Conservation (phyloP, 2,888 invertebrate species). For the Octodonta nipae region DNA sequence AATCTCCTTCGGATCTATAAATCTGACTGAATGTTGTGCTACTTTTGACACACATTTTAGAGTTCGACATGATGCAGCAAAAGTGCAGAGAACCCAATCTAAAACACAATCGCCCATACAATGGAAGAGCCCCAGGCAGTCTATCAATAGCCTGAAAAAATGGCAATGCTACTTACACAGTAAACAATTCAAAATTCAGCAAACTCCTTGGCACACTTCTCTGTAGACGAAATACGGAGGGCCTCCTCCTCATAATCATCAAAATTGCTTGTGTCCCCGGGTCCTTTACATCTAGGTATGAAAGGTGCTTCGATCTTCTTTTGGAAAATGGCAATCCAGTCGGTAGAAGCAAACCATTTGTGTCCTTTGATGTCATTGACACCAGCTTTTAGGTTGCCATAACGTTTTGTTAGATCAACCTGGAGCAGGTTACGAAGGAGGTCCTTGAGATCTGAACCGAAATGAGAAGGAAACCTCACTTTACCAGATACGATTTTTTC, state of each 20-base stretch:
- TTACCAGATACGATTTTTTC: conserved; percentile 99
- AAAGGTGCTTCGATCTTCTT: conserved; percentile 98
- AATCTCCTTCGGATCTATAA: background rate
- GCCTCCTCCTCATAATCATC: conserved; percentile 99
- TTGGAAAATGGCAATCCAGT: conserved; percentile 99
- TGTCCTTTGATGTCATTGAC: conserved; percentile 98
- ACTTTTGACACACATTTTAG: conserved; percentile 3
- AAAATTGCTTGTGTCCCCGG: conserved; percentile 98
- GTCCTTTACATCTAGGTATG: conserved; percentile 96
- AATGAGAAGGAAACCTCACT: conserved; percentile 94
- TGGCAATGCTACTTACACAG: conserved; percentile 26
- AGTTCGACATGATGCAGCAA: conserved; percentile 5
- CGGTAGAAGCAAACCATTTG: conserved; percentile 97
- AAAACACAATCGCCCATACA: conserved; percentile 21
- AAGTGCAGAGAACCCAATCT: conserved; percentile 28
- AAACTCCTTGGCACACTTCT: conserved; percentile 99
- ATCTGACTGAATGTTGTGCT: background rate
- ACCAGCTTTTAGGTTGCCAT: conserved; percentile 96
- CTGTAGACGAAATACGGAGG: conserved; percentile 93
- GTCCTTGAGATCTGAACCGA: conserved; percentile 96
- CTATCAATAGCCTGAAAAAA: conserved; percentile 24
- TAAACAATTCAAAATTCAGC: conserved; percentile 69
- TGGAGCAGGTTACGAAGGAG: conserved; percentile 90
- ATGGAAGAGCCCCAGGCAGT: conserved; percentile 26
- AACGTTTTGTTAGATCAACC: conserved; percentile 94